Evolutionary conservation across 2,888 invertebrate species (phyloP).

Genomic region (Trichogramma evanescens): DNA sequence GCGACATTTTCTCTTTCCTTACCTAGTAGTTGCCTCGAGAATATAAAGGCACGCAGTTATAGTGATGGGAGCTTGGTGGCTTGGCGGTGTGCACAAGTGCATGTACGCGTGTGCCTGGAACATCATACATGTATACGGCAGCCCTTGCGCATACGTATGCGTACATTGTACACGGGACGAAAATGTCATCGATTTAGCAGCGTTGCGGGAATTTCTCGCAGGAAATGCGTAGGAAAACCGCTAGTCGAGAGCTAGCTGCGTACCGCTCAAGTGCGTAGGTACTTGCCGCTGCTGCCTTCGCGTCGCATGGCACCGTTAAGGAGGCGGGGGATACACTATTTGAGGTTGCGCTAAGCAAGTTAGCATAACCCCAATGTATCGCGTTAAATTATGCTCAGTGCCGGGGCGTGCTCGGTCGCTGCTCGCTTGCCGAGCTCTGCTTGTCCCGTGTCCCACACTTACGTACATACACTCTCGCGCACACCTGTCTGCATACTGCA

Average conservation of each 20-base stretch:
- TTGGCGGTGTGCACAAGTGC: too few species aligned
- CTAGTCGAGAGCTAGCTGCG: conserved; percentile 11
- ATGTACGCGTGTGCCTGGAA: too few species aligned
- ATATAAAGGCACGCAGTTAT: conserved; percentile 11
- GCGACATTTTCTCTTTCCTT: conserved; percentile 9
- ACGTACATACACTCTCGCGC: conserved; percentile 6
- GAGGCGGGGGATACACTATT: conserved; percentile 30
- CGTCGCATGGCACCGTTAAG: not conserved
- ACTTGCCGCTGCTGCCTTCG: conserved; percentile 21
- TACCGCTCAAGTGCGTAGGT: conserved; percentile 16
- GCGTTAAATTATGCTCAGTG: conserved; percentile 46
- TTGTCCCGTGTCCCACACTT: too few species aligned
- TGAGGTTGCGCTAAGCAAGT: conserved; percentile 47
- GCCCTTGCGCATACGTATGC: not conserved
- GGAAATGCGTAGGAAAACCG: not conserved
- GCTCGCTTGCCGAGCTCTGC: too few species aligned
- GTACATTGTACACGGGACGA: conserved; percentile 5
- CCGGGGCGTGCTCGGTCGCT: conserved; percentile 27
- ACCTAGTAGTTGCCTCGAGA: too few species aligned
- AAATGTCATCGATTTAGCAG: conserved; percentile 27
- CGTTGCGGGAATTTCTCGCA: conserved; percentile 21
- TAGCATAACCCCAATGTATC: conserved; percentile 47
- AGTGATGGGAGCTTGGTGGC: too few species aligned
- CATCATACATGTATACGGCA: not conserved
- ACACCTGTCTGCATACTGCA: conserved; percentile 16